Conservation (phyloP, 2,888 invertebrate genomes). For the Chelonus formosanus region DNA sequence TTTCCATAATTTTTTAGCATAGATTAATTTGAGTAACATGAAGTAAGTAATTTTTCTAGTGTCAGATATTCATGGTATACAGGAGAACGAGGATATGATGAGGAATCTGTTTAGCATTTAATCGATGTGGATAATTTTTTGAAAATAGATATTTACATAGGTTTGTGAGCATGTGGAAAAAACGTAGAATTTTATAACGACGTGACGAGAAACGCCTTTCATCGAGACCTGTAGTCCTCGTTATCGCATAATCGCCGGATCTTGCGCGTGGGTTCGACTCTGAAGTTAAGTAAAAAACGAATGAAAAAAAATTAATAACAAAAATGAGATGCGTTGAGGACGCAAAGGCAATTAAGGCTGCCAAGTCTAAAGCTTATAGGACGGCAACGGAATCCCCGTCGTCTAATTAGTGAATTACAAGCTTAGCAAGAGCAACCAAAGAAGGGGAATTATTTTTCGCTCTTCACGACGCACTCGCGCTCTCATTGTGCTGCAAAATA, state of each 20-base stretch:
- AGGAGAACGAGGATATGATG: no score
- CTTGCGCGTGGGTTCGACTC: constrained; percentile 21
- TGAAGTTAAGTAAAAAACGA: no score
- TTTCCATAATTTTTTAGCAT: no score
- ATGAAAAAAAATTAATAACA: constrained; percentile 12
- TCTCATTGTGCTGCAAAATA: no score
- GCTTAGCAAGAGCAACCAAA: constrained; percentile 15
- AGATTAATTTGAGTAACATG: no score
- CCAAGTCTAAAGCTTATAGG: constrained; percentile 6
- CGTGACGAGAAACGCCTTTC: constrained; percentile 28
- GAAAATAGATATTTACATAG: background rate
- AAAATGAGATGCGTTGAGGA: constrained; percentile 11
- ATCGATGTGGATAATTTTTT: background rate
- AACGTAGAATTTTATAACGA: constrained; percentile 16
- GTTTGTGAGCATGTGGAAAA: background rate
- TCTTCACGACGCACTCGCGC: constrained; percentile 10
- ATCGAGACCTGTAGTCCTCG: constrained; percentile 21
- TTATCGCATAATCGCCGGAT: constrained; percentile 23
- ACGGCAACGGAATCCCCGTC: constrained; percentile 1
- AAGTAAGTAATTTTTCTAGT: no score
- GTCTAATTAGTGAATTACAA: constrained; percentile 33
- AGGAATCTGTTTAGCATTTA: no score
- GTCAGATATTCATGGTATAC: no score
- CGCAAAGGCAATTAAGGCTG: constrained; percentile 9
- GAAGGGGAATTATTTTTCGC: constrained; percentile 12